These are phyloP conservation scores for Drosophila gunungcola DNA, from an alignment of 1,140 invertebrate species.

Conservation along the genomic window DNA sequence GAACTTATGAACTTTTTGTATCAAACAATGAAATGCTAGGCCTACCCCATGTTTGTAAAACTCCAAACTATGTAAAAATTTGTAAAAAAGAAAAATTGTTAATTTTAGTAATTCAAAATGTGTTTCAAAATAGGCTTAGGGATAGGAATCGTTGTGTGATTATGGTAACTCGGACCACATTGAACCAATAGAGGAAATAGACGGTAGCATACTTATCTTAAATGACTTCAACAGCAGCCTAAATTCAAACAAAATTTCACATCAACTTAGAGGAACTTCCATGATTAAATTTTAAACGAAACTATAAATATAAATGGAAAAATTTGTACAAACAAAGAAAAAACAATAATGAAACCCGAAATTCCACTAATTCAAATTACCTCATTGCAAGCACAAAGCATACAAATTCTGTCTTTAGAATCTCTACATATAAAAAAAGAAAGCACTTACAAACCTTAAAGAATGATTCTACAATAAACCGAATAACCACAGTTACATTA, in stretches of 20 bases:
- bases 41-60: conserved; percentile 2
- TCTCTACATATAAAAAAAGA: neutral
- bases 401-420: neutral
- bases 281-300: neutral
- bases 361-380: neutral
- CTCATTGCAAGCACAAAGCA: no score
- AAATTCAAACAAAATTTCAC: neutral
- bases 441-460: neutral
- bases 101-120: conserved; percentile 11
- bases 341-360: conserved; percentile 1
- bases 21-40: neutral
- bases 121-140: conserved; percentile 8
- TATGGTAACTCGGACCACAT: conserved; percentile 20
- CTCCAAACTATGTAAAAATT: conserved; percentile 2
- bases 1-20: neutral
- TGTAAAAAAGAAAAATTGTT: conserved; percentile 8
- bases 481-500: neutral
- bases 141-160: conserved; percentile 4
- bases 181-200: conserved; percentile 1
- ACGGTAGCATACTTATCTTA: neutral
- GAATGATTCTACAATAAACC: neutral
- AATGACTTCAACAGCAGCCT: neutral
- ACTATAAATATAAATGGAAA: neutral
- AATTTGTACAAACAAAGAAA: conserved; percentile 2
- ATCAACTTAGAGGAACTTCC: neutral